Conservation (phyloP, 64 coral and sea anemone species). For the Stichodactyla helianthus region DNA sequence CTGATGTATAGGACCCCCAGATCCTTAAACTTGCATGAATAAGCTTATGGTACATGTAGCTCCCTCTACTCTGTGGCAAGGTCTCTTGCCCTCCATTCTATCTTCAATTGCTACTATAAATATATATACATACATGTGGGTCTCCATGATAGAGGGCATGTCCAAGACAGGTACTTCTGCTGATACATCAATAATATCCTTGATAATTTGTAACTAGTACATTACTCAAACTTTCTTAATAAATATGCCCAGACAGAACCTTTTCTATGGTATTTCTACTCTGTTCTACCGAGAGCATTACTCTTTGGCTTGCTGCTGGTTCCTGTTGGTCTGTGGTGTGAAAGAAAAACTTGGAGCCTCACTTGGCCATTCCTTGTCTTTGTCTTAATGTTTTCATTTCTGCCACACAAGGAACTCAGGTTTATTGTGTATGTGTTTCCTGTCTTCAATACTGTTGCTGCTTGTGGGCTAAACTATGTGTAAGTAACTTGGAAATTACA, state of each 20-base stretch:
- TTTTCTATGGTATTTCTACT: slow-evolving; percentile 98
- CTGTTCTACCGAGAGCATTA: slow-evolving; percentile 79
- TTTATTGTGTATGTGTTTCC: slow-evolving; percentile 95
- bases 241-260: slow-evolving; percentile 58
- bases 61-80: no score
- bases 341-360: slow-evolving; percentile 76
- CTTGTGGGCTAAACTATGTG: slow-evolving; percentile 89
- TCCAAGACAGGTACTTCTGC: no score
- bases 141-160: no score
- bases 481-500: slow-evolving; percentile 35
- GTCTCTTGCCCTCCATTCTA: no score
- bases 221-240: neutral
- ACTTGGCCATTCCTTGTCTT: slow-evolving; percentile 56
- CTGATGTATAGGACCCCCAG: no score
- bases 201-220: no score
- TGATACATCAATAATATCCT: no score
- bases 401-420: slow-evolving; percentile 93
- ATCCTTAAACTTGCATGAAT: no score
- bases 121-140: no score
- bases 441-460: slow-evolving; percentile 79
- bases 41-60: no score
- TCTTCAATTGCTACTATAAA: no score
- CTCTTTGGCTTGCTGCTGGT: slow-evolving; percentile 63
- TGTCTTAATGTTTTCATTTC: slow-evolving; percentile 79
- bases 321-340: slow-evolving; percentile 73